Base-by-base conservation (phyloP, 1,140 invertebrate genomes). In the Andrena cerasifolii region DNA sequence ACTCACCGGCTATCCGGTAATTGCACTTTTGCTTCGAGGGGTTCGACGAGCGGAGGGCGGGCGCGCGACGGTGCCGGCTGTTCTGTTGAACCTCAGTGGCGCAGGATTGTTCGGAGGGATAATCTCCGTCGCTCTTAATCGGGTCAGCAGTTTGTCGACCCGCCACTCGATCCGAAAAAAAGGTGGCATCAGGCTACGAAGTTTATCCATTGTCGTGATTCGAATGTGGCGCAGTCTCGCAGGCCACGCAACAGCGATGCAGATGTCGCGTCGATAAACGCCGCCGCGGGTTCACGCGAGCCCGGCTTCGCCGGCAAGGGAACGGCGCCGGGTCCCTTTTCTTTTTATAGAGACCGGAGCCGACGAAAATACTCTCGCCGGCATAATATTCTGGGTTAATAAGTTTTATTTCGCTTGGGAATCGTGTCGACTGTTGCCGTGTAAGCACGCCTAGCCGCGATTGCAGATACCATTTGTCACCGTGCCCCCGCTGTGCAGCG, bases 381-480 rank as follows among this genome's bases (percentile, higher is more conserved):
- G 67, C 67, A 54, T 70, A 70, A 77, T 77, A 71, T 70, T 77
- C 75, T 62, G 56, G 75, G 75, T 70, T 71, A 70, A 62, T 71
- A 36, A 77, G 66, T 61, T 77, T 71, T 59, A 77, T 71, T 77
- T 43, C 65, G 45, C 43, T 8, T 43, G 24, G 45, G 36, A 67
- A 66, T 61, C 62, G 79, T 45, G 66, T 59, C 67, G 43, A 14
- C 3, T 43, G 45, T 5, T 76, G 78, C 61, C 71, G 36, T 61
- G 79, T 36, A 47, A 58, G n/a, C 53, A 43, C 62, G 45, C 43
- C n/a, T 21, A 54, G 40, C 28, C 47, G 75, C 62, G 76, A 83
- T 83, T 61, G 76, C 51, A 70, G 75, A 70, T 77, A 71, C 80
- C 63, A 82, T 78, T 83, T 67, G 58, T 83, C 80, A 83, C 68